Base-by-base conservation (phyloP, 1,140 invertebrate genomes). In the Musca vetustissima region DNA sequence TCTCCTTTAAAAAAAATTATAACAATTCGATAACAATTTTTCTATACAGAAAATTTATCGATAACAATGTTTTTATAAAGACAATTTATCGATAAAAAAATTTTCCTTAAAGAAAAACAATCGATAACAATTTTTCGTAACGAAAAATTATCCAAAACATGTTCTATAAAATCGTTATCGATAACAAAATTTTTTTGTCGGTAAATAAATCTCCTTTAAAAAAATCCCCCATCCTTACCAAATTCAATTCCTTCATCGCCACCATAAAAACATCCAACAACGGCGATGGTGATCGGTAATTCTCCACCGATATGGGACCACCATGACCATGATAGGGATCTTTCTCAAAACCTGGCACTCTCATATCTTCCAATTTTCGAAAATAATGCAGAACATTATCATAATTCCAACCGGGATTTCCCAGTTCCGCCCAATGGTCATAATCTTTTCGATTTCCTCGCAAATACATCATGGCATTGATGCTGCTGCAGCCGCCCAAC, bases 401-500 rank as follows among this genome's bases (percentile, higher is more conserved):
- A 66, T 93, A 91, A 19, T 89, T 85, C 87, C 93, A 95, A 15
- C 87, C 92, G 2, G 77, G 65, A 81, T 91, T 95, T 72, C 87
- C 92, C 80, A 88, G 75, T 43, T 82, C 81, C 21, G 88, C 88
- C 93, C 94, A 97, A 15, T 87, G 79, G 76, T 98, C 92, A 76
- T 96, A 98, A 83, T 97, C 94, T 4, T 81, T 84, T 47, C 85
- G 88, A 83, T 97, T 94, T 0, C 95, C 95, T 32, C 95, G 84
- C 0, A 95, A 87, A 73, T 96, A 97, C 47, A 95, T 85, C 93
- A 97, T 96, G 3, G 92, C 93, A 77, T 97, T 97, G 14, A 96
- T 82, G 4, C 89, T 88, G 72, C 92, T 93, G 1, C 88, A 90
- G 2, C 96, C 95, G 11, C 95, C 95, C 4, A 94, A 77, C 43